A percentile compares a stretch with the other conserved stretches of the same genome.
These are phyloP conservation scores for Ailuropoda melanoleuca DNA, from an alignment of 2,113 vertebrate genomes.

Conservation along the genomic window DNA sequence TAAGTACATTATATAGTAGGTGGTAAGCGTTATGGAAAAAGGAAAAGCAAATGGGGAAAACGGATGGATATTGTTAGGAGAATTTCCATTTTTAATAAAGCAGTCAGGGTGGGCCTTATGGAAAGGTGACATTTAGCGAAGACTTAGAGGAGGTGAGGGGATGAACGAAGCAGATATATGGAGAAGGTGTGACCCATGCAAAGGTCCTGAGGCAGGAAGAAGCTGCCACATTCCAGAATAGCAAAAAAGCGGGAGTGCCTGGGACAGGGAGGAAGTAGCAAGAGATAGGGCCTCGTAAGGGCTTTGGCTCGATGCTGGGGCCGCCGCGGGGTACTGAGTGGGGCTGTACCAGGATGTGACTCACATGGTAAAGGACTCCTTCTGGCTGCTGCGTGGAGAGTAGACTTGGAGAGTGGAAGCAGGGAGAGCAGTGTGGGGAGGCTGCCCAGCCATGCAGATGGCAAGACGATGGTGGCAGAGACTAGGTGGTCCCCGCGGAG, in stretches of 20 bases:
- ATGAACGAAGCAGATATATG: fast-evolving
- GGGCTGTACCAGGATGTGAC: fast-evolving
- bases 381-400: not conserved
- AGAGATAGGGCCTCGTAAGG: not conserved
- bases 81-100: not conserved
- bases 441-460: too few relatives aligned
- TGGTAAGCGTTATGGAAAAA: not conserved
- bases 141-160: not conserved
- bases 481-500: fast-evolving
- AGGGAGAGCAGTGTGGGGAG: too few relatives aligned
- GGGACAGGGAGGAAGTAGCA: fast-evolving
- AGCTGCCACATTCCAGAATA: not conserved
- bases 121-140: not conserved
- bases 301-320: not conserved
- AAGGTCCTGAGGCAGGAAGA: slow-evolving; percentile 5
- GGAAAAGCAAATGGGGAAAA: not conserved
- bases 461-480: fast-evolving
- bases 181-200: not conserved
- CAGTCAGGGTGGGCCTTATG: not conserved
- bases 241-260: fast-evolving
- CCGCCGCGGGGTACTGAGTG: fast-evolving
- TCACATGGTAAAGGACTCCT: not conserved
- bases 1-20: not conserved
- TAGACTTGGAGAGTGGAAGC: fast-evolving
- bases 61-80: fast-evolving